A percentile compares a stretch with the other conserved stretches of the same genome.
Evolutionary conservation across 92 coral and sea anemone genomes (phyloP).

Genomic region (Plumapathes pennacea): DNA sequence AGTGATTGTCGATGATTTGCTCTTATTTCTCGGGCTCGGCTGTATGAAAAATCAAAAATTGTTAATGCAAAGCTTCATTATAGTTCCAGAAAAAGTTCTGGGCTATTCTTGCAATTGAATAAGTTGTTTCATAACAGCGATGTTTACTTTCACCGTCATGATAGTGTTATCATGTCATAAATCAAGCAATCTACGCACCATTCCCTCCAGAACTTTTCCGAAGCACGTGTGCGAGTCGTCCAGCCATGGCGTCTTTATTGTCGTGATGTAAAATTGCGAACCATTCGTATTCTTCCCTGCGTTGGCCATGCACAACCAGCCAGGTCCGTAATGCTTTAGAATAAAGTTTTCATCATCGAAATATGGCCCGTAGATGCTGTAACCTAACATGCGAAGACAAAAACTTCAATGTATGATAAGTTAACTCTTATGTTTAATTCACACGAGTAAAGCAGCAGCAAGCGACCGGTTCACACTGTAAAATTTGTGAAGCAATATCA

Average conservation of each 20-base stretch:
- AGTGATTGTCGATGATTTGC: background rate
- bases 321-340: slow-evolving; percentile 86
- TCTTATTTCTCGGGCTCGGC: too few species aligned
- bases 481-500: too few species aligned
- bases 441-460: too few species aligned
- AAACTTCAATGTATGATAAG: too few species aligned
- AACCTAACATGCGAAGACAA: slow-evolving; percentile 43
- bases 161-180: background rate
- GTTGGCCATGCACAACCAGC: slow-evolving; percentile 98
- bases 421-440: too few species aligned
- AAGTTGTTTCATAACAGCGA: too few species aligned
- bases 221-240: slow-evolving; percentile 88
- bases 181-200: slow-evolving; percentile 49
- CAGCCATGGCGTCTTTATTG: slow-evolving; percentile 78
- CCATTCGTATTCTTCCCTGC: slow-evolving; percentile 89
- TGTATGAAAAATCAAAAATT: too few species aligned
- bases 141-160: too few species aligned
- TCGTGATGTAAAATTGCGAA: slow-evolving; percentile 92
- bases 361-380: slow-evolving; percentile 87
- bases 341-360: slow-evolving; percentile 89
- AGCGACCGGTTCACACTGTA: too few species aligned
- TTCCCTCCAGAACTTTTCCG: slow-evolving; percentile 91
- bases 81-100: background rate
- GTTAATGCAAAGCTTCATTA: background rate
- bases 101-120: too few species aligned